phyloP scores from a whole-genome alignment of 2,888 invertebrate genomes.

The Lasioglossum lativentre region DNA sequence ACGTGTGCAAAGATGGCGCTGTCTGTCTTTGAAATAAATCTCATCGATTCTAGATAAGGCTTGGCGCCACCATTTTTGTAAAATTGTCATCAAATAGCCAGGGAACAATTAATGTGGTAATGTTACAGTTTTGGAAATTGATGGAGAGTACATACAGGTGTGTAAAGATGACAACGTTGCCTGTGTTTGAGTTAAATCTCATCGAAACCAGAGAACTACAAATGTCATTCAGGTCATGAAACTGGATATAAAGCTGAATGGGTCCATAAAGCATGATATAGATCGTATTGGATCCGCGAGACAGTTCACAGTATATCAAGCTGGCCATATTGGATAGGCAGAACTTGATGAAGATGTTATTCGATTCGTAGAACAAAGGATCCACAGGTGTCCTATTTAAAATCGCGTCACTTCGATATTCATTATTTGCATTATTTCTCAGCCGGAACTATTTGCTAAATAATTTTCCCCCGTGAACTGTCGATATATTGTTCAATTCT shows the following conservation, averaged over 20 bases:
- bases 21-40: not conserved
- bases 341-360: conserved; percentile 18
- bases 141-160: too few species aligned
- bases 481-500: not conserved
- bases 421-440: not conserved
- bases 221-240: conserved; percentile 1
- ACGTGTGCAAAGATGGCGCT: not conserved
- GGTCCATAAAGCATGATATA: not conserved
- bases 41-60: not conserved
- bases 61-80: not conserved
- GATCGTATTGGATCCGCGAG: conserved; percentile 10
- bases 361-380: not conserved
- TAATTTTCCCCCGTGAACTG: not conserved
- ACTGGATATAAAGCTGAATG: not conserved
- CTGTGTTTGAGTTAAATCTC: not conserved
- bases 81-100: too few species aligned
- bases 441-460: not conserved
- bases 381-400: conserved; percentile 11
- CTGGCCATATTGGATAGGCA: not conserved
- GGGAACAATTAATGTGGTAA: too few species aligned
- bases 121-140: too few species aligned
- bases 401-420: conserved; percentile 1
- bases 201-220: not conserved
- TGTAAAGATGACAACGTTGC: too few species aligned
- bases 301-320: conserved; percentile 7